These are phyloP conservation scores for Tachysurus vachellii DNA, from an alignment of 2,113 vertebrate genomes.

Conservation along the genomic window DNA sequence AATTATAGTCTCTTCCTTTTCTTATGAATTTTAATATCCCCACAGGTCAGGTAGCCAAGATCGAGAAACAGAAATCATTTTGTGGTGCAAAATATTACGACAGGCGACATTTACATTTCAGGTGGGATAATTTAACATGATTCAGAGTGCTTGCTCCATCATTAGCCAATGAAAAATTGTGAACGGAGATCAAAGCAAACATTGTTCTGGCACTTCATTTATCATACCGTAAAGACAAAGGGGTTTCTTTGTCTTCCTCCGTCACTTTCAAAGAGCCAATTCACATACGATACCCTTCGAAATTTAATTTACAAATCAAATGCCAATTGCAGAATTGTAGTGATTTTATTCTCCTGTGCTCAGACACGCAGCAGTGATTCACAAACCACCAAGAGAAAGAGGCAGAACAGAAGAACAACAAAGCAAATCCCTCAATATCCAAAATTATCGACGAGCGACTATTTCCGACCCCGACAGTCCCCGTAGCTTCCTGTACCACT, in stretches of 20 bases:
- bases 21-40: conserved; percentile 70
- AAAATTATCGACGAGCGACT: conserved; percentile 78
- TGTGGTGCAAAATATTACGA: conserved; percentile 70
- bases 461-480: conserved; percentile 87
- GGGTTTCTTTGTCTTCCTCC: conserved; percentile 69
- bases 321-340: conserved; percentile 51
- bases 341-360: conserved; percentile 36
- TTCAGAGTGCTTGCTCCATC: conserved; percentile 78
- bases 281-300: conserved; percentile 87
- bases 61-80: conserved; percentile 59
- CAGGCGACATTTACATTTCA: conserved; percentile 65
- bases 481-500: conserved; percentile 89
- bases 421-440: conserved; percentile 85
- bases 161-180: conserved; percentile 74
- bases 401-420: conserved; percentile 69
- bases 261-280: conserved; percentile 85
- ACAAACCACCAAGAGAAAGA: conserved; percentile 61
- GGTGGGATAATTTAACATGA: conserved; percentile 80
- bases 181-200: conserved; percentile 87
- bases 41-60: conserved; percentile 64
- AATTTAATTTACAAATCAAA: conserved; percentile 88
- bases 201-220: conserved; percentile 88
- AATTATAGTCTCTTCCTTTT: conserved; percentile 69
- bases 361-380: conserved; percentile 47
- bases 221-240: conserved; percentile 91